Base-by-base conservation (phyloP, 2,113 vertebrate genomes). In the Notothenia coriiceps region DNA sequence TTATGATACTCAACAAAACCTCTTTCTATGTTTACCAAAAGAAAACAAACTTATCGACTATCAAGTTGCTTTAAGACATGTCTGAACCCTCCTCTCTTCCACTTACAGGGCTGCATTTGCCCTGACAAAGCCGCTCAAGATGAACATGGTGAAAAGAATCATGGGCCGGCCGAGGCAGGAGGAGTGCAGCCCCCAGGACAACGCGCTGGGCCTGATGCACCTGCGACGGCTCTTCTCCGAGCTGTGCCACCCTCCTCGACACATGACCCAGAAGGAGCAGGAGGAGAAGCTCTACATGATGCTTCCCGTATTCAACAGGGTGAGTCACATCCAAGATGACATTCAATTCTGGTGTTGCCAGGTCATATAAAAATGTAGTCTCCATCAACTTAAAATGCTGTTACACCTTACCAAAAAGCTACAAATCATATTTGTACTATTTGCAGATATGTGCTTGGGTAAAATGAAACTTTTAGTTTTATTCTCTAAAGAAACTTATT, bases 61-160 rank as follows among this genome's bases (percentile, higher is more conserved):
- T 52, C 11, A 9, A 66, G 22, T 40, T 61, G 25, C 22, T 56
- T 15, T 2, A 33, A 70, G 15, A 43, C 22, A 6, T 44, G 11
- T 49, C 2, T 18, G 55, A 40, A 46, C 25, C 22, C 9, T 5
- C 7, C 11, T 29, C 25, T 70, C 20, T 52, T 15, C 33, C 12
- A 20, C 43, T 68, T 57, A 2, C 92, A 97, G 98, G 95, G 91
- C 94, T 82, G 84, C 75, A 86, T 95, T 93, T 88, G 95, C 89
- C 91, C 93, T 94, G 89, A 95, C 93, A 79, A 96, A 95, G 89
- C 83, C 94, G 88, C 95, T 92, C 90, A 98, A 97, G 95, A 99
- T 99, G 98, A 99, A 99, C 94, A 98, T 99, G 98, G 97, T 99
- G 94, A 99, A 99, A 90, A 96, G 98, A 93, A 99, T 99, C 89